These are phyloP conservation scores for Pinna nobilis DNA, from an alignment of 1,140 invertebrate species.

Conservation along the genomic window DNA sequence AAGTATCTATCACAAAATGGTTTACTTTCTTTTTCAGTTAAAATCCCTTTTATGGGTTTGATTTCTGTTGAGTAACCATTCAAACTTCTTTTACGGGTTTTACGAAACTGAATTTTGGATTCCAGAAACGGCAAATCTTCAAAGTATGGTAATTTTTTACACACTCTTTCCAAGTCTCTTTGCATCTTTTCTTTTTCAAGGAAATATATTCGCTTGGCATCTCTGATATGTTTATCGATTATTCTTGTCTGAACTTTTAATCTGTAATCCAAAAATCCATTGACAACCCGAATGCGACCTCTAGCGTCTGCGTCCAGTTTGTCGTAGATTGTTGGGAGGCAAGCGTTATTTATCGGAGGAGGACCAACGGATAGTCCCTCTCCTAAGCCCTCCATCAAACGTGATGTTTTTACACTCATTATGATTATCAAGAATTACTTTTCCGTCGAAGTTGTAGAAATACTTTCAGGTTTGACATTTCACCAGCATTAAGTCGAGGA, in stretches of 20 bases:
- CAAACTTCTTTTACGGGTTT: constrained; percentile 8
- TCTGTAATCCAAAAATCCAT: constrained; percentile 31
- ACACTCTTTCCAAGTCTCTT: constrained; percentile 1
- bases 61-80: constrained; percentile 33
- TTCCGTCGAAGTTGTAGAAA: too few relatives aligned
- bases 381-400: constrained; percentile 7
- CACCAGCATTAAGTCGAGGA: background rate
- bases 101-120: background rate
- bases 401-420: too few relatives aligned
- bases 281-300: constrained; percentile 27
- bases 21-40: constrained; percentile 1
- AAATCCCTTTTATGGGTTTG: constrained; percentile 23
- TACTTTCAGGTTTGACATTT: background rate
- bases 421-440: too few relatives aligned
- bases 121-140: constrained; percentile 26
- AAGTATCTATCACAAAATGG: constrained; percentile 38
- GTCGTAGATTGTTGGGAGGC: constrained; percentile 35
- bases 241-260: constrained; percentile 34
- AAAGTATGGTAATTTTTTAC: constrained; percentile 30
- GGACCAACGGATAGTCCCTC: constrained; percentile 15
- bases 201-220: constrained; percentile 3
- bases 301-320: constrained; percentile 35
- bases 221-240: constrained; percentile 24
- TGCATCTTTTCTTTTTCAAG: background rate
- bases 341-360: constrained; percentile 41